Evolutionary conservation across 1,140 invertebrate genomes (phyloP).

Genomic region (Microplitis demolitor): DNA sequence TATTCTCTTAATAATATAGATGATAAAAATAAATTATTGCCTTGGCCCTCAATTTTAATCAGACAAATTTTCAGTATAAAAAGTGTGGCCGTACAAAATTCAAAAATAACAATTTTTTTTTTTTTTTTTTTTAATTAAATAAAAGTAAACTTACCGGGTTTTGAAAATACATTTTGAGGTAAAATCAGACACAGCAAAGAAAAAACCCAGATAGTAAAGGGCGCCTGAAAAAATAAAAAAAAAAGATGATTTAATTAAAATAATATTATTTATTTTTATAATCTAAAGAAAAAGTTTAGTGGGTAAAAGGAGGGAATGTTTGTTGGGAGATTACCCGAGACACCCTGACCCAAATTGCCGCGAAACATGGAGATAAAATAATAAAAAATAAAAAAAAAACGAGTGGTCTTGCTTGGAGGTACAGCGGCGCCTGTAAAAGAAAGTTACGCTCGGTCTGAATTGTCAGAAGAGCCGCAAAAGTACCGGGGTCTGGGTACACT

Average conservation of each 20-base stretch:
- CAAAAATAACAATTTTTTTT: neutral
- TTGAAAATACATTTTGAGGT: conserved; percentile 39
- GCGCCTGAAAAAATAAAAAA: conserved; percentile 44
- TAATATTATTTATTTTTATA: no score
- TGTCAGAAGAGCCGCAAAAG: neutral
- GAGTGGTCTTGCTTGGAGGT: neutral
- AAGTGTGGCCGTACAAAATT: no score
- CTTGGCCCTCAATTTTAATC: no score
- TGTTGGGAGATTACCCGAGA: no score
- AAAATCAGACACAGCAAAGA: conserved; percentile 43
- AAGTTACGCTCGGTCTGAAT: neutral
- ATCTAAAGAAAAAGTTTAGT: neutral
- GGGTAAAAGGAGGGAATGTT: no score
- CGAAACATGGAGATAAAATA: neutral
- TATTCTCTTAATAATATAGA: no score
- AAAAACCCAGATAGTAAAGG: conserved; percentile 43
- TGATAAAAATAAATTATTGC: no score
- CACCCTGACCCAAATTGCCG: neutral
- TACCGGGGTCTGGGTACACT: neutral
- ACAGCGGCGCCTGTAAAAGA: neutral
- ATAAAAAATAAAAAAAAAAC: neutral
- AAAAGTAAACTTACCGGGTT: conserved; percentile 43
- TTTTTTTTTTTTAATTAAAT: neutral
- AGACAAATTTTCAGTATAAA: neutral
- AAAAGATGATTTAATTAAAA: neutral